phyloP scores from a whole-genome alignment of 2,797 vertebrate genomes.

The Setipinna tenuifilis region DNA sequence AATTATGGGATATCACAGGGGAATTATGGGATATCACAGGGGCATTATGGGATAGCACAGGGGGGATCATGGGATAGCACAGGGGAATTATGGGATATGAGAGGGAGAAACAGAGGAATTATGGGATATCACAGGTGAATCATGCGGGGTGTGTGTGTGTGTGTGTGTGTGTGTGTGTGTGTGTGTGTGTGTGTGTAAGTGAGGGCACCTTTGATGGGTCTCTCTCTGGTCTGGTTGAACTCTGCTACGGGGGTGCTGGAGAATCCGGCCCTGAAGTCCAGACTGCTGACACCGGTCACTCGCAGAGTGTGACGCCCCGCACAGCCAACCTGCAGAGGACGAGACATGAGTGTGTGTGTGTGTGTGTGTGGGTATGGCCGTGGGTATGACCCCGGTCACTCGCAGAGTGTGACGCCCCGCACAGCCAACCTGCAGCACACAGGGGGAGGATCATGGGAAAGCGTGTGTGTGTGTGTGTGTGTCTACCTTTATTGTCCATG shows the following conservation, averaged over 20 bases:
- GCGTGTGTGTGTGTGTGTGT: slow-evolving; percentile 19
- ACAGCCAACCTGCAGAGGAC: slow-evolving; percentile 84
- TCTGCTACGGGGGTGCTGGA: slow-evolving; percentile 78
- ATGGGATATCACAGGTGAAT: too few species aligned
- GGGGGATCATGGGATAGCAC: too few species aligned
- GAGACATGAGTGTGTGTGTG: slow-evolving; percentile 37
- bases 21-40: too few species aligned
- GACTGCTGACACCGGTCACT: slow-evolving; percentile 87
- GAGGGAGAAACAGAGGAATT: too few species aligned
- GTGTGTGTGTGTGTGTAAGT: neutral
- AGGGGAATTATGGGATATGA: too few species aligned
- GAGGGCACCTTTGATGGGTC: slow-evolving; percentile 85
- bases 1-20: too few species aligned
- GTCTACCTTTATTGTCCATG: too few species aligned
- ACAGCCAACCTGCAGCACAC: too few species aligned
- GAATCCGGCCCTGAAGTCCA: slow-evolving; percentile 90
- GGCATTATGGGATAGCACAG: too few species aligned
- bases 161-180: slow-evolving; percentile 6
- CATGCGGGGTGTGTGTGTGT: neutral
- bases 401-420: too few species aligned
- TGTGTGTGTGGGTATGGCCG: neutral
- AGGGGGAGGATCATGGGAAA: too few species aligned
- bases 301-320: slow-evolving; percentile 89
- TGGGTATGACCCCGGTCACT: too few species aligned
- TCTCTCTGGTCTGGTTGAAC: slow-evolving; percentile 79